phyloP scores from a whole-genome alignment of 2,888 invertebrate species.

The Cremastinae sp. region DNA sequence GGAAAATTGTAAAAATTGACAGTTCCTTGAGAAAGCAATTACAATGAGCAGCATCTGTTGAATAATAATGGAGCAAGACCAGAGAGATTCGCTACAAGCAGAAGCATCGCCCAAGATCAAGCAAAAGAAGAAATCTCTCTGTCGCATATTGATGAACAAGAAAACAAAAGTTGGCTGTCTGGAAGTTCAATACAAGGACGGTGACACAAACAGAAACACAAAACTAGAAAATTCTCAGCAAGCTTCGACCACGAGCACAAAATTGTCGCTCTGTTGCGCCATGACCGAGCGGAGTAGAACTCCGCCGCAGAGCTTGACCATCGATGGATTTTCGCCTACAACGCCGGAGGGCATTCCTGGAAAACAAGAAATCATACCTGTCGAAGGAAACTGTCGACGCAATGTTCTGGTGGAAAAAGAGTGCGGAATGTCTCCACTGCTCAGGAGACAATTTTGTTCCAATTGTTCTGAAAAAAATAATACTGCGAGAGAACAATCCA shows the following conservation, averaged over 20 bases:
- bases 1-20: not conserved
- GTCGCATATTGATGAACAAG: conserved; percentile 78
- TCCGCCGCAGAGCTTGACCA: conserved; percentile 77
- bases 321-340: conserved; percentile 73
- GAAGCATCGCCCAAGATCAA: conserved; percentile 75
- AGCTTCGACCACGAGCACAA: conserved; percentile 76
- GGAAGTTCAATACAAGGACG: conserved; percentile 72
- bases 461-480: conserved; percentile 60
- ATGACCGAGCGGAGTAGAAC: conserved; percentile 80
- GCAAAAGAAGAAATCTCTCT: conserved; percentile 78
- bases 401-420: conserved; percentile 67
- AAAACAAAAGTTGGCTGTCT: conserved; percentile 79
- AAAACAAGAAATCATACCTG: conserved; percentile 64
- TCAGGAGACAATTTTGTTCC: conserved; percentile 55
- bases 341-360: conserved; percentile 72
- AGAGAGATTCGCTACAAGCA: conserved; percentile 65
- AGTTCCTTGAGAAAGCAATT: conserved; percentile 1
- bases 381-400: conserved; percentile 70
- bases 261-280: conserved; percentile 79
- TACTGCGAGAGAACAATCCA: conserved; percentile 64
- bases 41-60: conserved; percentile 30
- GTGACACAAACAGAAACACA: conserved; percentile 70
- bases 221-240: conserved; percentile 75
- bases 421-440: conserved; percentile 51
- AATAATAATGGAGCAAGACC: conserved; percentile 72